These are phyloP conservation scores for Daktulosphaira vitifoliae DNA, from an alignment of 1,140 invertebrate genomes.

Conservation along the genomic window DNA sequence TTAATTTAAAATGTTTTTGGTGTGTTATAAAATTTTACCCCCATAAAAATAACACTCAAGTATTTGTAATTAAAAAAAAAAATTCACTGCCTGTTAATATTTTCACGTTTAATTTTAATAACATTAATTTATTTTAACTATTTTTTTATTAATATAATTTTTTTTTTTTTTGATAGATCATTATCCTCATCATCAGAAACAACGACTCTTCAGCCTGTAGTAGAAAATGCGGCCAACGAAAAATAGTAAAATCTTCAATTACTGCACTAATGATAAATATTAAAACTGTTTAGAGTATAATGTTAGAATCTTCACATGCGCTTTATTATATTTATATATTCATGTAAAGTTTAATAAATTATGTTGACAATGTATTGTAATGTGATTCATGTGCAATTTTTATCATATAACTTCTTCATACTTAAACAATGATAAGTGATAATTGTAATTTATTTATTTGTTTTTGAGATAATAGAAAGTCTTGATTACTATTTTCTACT, in stretches of 20 bases:
- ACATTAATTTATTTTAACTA: background rate
- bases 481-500: no score
- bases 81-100: no score
- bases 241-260: slow-evolving; percentile 7
- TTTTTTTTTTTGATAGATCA: no score
- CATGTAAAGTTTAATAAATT: slow-evolving; percentile 12
- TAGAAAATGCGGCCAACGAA: slow-evolving; percentile 17
- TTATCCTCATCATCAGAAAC: slow-evolving; percentile 3
- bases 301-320: slow-evolving; percentile 4
- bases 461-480: no score
- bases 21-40: no score
- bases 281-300: slow-evolving; percentile 9
- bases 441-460: no score
- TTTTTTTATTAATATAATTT: background rate
- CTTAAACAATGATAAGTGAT: no score
- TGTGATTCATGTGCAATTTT: slow-evolving; percentile 12
- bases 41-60: no score
- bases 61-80: no score
- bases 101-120: no score
- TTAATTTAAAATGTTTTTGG: no score
- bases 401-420: no score
- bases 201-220: slow-evolving; percentile 14
- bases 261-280: background rate
- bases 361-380: slow-evolving; percentile 24
- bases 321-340: background rate